A percentile compares a stretch with the other conserved stretches of the same genome.
Evolutionary conservation across 2,888 invertebrate species (phyloP).

Genomic region (Erpobdella octoculata): DNA sequence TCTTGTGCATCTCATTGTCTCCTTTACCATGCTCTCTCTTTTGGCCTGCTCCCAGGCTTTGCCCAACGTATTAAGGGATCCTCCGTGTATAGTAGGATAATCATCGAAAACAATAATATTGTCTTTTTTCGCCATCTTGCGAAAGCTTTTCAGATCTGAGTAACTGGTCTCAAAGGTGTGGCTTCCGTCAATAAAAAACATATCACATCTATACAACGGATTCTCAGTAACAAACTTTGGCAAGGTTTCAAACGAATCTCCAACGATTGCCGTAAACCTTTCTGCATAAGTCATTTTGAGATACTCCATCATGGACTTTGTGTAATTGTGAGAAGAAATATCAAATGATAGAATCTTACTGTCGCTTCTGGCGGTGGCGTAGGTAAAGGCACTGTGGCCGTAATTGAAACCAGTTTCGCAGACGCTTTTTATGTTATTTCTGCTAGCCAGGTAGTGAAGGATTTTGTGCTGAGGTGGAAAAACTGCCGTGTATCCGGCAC

Average conservation of each 20-base stretch:
- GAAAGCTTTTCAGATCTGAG: slow-evolving; percentile 30
- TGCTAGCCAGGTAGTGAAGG: slow-evolving; percentile 19
- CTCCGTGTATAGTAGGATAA: slow-evolving; percentile 17
- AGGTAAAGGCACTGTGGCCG: slow-evolving; percentile 30
- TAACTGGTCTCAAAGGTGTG: slow-evolving; percentile 27
- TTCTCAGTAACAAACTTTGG: slow-evolving; percentile 24
- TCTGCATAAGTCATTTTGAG: slow-evolving; percentile 25
- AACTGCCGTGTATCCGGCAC: slow-evolving; percentile 12
- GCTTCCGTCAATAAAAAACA: slow-evolving; percentile 35
- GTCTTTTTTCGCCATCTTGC: slow-evolving; percentile 14
- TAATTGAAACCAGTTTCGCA: slow-evolving; percentile 31
- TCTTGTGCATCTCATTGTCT: background rate
- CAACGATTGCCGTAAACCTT: slow-evolving; percentile 28
- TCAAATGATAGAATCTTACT: slow-evolving; percentile 34
- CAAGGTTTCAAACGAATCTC: slow-evolving; percentile 33
- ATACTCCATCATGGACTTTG: slow-evolving; percentile 30
- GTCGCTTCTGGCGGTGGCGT: slow-evolving; percentile 29
- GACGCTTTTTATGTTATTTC: background rate
- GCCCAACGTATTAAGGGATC: background rate
- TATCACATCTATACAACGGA: slow-evolving; percentile 29
- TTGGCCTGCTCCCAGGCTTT: slow-evolving; percentile 9
- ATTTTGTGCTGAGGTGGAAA: slow-evolving; percentile 13
- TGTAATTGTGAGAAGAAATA: slow-evolving; percentile 29
- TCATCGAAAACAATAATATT: slow-evolving; percentile 30
- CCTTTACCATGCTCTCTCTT: background rate